Evolutionary conservation across 1,140 invertebrate genomes (phyloP).

Genomic region (Drosophila obscura): DNA sequence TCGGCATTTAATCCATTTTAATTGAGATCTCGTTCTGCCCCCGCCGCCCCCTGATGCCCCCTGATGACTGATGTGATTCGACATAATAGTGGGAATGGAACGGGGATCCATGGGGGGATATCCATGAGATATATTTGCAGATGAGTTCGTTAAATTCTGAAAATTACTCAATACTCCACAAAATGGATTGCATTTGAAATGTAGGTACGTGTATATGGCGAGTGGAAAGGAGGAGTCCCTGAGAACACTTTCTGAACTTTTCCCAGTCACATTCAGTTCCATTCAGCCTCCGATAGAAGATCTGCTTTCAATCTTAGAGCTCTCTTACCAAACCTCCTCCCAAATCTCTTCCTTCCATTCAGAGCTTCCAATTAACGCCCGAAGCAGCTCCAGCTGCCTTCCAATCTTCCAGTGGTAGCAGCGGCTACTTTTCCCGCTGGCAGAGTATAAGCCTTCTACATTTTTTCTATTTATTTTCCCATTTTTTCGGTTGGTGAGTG

Average conservation of each 20-base stretch:
- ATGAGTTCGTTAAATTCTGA: no score
- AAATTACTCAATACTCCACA: no score
- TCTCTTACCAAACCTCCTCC: no score
- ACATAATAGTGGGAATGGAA: constrained; percentile 16
- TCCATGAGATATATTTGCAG: neutral
- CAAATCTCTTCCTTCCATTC: no score
- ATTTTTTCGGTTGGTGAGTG: constrained; percentile 44
- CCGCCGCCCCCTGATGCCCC: neutral
- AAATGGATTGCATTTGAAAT: no score
- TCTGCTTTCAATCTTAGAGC: no score
- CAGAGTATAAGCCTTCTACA: constrained; percentile 44
- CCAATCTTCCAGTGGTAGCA: constrained; percentile 18
- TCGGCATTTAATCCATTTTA: constrained; percentile 42
- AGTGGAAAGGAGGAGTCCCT: no score
- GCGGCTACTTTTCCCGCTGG: constrained; percentile 35
- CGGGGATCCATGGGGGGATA: constrained; percentile 10
- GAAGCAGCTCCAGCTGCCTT: neutral
- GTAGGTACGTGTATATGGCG: no score
- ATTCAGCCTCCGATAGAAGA: no score
- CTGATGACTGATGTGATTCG: constrained; percentile 28
- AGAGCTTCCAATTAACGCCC: no score
- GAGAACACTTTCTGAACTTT: no score
- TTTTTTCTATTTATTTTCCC: constrained; percentile 46
- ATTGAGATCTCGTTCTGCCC: constrained; percentile 43
- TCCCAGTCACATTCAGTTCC: no score